Evolutionary conservation across 2,113 vertebrate genomes (phyloP).

Genomic region (Anguilla rostrata): DNA sequence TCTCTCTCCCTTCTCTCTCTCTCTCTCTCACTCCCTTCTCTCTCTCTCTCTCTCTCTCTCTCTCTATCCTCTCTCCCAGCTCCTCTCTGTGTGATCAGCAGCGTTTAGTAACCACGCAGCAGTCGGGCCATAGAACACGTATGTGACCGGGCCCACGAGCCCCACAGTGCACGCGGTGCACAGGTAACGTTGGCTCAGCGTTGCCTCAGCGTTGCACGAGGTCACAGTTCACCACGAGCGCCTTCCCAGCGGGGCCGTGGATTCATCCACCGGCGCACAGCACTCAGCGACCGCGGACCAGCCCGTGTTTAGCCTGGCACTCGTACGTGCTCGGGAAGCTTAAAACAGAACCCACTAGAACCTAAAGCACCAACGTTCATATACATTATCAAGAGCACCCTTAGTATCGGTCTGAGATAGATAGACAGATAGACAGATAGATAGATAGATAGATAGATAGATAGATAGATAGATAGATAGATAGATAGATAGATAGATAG

Average conservation of each 20-base stretch:
- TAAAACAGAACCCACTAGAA: neutral
- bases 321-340: neutral
- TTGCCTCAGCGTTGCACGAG: neutral
- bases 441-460: neutral
- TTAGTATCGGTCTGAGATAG: too few species aligned
- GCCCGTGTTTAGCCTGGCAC: neutral
- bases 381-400: neutral
- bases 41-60: neutral
- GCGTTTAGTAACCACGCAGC: neutral
- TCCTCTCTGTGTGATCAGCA: neutral
- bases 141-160: too few species aligned
- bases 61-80: neutral
- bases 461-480: neutral
- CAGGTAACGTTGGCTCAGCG: too few species aligned
- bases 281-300: neutral
- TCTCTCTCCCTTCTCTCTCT: too few species aligned
- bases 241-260: neutral
- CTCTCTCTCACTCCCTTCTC: too few species aligned
- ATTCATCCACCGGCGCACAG: neutral
- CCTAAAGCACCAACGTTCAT: neutral
- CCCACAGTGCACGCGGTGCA: too few species aligned
- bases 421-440: too few species aligned
- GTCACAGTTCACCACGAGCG: neutral
- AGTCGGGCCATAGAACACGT: neutral
- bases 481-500: conserved; percentile 6